Evolutionary conservation across 2,113 vertebrate species (phyloP).

Genomic region (Atherinomorus stipes): DNA sequence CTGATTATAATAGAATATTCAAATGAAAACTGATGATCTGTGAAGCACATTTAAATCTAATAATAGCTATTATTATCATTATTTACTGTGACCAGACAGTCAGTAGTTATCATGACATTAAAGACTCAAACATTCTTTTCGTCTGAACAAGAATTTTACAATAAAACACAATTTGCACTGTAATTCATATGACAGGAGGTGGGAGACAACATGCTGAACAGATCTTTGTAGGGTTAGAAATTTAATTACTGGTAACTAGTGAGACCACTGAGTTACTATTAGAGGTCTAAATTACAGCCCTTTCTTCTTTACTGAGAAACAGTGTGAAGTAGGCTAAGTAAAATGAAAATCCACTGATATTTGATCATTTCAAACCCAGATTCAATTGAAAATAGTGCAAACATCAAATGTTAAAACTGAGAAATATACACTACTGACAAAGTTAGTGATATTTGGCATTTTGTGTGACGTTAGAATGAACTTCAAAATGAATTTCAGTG

Average conservation of each 20-base stretch:
- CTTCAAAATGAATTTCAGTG: too few species aligned
- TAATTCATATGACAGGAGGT: conserved; percentile 21
- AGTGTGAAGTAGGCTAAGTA: too few species aligned
- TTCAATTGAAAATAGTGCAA: too few species aligned
- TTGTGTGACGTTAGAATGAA: too few species aligned
- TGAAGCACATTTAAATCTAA: conserved; percentile 32
- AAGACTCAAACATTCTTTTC: neutral
- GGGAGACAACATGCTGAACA: neutral
- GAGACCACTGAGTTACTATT: neutral
- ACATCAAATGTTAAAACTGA: too few species aligned
- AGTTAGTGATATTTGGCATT: too few species aligned
- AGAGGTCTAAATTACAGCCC: neutral
- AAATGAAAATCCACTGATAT: too few species aligned
- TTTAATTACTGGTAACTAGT: neutral
- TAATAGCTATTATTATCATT: conserved; percentile 23
- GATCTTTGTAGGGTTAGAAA: neutral
- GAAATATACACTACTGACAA: too few species aligned
- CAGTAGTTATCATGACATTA: conserved; percentile 7
- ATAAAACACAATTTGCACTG: neutral
- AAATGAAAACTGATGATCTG: conserved; percentile 21
- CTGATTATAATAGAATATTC: conserved; percentile 27
- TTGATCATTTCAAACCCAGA: too few species aligned
- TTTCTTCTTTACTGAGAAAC: neutral
- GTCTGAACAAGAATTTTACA: neutral
- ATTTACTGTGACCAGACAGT: conserved; percentile 16